Evolutionary conservation across 2,113 vertebrate species (phyloP).

Genomic region (Myocastor coypus): DNA sequence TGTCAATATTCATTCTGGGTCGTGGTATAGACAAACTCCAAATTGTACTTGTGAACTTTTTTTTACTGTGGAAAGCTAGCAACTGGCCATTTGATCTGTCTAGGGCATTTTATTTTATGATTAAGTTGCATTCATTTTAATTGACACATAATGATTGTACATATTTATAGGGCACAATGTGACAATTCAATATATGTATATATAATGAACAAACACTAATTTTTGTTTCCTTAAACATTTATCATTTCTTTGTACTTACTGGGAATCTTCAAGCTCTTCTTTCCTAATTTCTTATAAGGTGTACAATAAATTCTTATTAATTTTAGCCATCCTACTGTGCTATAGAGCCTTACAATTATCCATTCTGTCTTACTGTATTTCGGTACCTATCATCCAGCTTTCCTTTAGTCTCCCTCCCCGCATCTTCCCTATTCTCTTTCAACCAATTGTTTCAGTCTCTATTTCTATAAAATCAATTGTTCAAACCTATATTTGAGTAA

Average conservation of each 20-base stretch:
- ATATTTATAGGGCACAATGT: neutral
- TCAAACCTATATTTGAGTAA: no score
- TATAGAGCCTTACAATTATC: neutral
- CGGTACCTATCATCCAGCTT: neutral
- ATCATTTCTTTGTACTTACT: neutral
- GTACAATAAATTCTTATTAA: neutral
- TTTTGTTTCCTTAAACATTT: neutral
- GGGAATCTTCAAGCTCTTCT: neutral
- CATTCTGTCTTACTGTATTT: neutral
- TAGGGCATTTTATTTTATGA: neutral
- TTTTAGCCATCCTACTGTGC: neutral
- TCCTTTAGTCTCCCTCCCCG: neutral
- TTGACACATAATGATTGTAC: neutral
- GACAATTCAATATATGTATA: neutral
- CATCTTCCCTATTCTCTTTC: neutral
- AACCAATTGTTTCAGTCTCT: neutral
- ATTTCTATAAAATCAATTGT: neutral
- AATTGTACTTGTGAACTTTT: neutral
- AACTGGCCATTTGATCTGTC: neutral
- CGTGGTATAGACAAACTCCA: neutral
- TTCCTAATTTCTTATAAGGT: neutral
- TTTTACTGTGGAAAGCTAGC: neutral
- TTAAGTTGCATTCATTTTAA: neutral
- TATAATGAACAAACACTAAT: neutral
- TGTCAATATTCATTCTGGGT: neutral